Evolutionary conservation across 2,888 invertebrate genomes (phyloP), one percentile per base, ranked within the genome.

Genomic region (Aphodius granarius): DNA sequence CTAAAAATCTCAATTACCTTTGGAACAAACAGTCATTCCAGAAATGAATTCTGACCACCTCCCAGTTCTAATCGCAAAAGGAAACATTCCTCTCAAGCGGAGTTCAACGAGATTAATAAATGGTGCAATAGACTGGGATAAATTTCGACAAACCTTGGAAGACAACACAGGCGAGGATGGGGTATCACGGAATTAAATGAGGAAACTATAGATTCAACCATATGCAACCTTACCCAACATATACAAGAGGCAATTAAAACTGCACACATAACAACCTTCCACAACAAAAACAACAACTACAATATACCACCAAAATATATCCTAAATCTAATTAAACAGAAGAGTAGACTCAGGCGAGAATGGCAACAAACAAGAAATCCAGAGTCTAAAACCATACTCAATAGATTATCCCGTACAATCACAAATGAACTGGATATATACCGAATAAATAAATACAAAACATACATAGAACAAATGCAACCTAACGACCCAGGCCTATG

Each of bases 41-140:
- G 18, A 68, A 22, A 2, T 68, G 5, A 20, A 68, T 20, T 68
- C 20, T n/a, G 68, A 68, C 22, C 21, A 68, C n/a, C 20, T 68
- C 6, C 68, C 68, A 68, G 68, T 68, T 21, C 20, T 68, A 20
- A 68, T 68, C 21, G 18, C 66, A 43, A 43, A 43, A 43, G 43
- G 43, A 43, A 43, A 43, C 13, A 43, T 43, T 43, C 0, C 43
- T 43, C 43, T 1, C 43, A 43, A 43, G 13, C 43, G 0, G 43
- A 43, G 43, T 43, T 43, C 43, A 43, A 43, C 6, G 9, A 43
- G 43, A 43, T 43, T 43, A 43, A 43, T 43, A 43, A 43, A 43
- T 43, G 43, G 43, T 43, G 13, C 43, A 43, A 43, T 43, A 43
- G 43, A 43, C 43, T 43, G 43, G 1, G 43, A 43, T 43, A 43